Conservation (phyloP, 2,888 invertebrate species). For the Phytoseiulus persimilis region DNA sequence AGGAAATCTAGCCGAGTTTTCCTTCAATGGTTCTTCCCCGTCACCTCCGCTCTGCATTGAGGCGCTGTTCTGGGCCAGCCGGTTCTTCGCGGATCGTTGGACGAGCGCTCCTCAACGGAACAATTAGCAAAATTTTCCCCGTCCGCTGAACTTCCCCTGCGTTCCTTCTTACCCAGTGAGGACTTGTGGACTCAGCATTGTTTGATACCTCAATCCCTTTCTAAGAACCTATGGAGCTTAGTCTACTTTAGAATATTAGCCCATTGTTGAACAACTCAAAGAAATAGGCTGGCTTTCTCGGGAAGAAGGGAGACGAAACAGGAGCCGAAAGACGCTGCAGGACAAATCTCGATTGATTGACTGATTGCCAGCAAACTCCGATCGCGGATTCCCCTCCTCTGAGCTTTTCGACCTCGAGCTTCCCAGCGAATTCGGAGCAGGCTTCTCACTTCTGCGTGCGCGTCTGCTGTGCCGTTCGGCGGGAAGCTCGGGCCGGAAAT, state of each 20-base stretch:
- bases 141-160: not conserved
- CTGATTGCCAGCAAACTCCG: not conserved
- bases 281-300: not conserved
- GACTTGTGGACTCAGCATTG: not conserved
- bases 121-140: not conserved
- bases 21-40: not conserved
- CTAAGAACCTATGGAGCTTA: not conserved
- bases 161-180: too few species aligned
- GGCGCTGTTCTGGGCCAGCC: not conserved
- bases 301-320: not conserved
- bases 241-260: slow-evolving; percentile 38
- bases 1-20: not conserved
- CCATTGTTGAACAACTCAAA: slow-evolving; percentile 33
- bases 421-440: not conserved
- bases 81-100: not conserved
- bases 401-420: not conserved
- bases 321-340: not conserved
- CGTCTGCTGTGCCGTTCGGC: too few species aligned
- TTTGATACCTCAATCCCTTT: not conserved
- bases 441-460: too few species aligned
- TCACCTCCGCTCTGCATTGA: not conserved
- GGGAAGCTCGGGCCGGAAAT: too few species aligned
- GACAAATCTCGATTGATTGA: not conserved
- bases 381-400: not conserved
- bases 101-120: not conserved